phyloP scores from a whole-genome alignment of 2,888 invertebrate genomes.

The Apodemia mormo region DNA sequence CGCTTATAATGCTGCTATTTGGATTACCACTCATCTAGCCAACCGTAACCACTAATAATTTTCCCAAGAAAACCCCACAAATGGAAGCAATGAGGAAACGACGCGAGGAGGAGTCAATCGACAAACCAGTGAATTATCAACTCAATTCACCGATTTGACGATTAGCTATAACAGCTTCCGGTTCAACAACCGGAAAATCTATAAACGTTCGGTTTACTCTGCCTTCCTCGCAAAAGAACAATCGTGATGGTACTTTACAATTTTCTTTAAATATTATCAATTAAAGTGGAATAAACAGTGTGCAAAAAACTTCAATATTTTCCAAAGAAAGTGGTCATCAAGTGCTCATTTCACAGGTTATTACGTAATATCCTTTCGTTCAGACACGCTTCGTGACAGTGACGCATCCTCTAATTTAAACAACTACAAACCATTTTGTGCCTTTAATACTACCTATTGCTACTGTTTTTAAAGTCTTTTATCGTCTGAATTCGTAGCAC shows the following conservation, averaged over 20 bases:
- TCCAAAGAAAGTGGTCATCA: constrained; percentile 59
- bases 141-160: too few relatives aligned
- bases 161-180: too few relatives aligned
- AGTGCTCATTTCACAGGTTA: constrained; percentile 71
- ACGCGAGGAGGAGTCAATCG: too few relatives aligned
- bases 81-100: too few relatives aligned
- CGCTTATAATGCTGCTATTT: too few relatives aligned
- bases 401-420: constrained; percentile 74
- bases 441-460: constrained; percentile 28
- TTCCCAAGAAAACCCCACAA: too few relatives aligned
- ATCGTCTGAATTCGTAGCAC: constrained; percentile 38
- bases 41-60: too few relatives aligned
- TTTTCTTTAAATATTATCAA: not conserved
- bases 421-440: constrained; percentile 47
- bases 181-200: too few relatives aligned
- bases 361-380: constrained; percentile 61
- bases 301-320: not conserved
- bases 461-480: constrained; percentile 45
- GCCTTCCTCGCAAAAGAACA: too few relatives aligned
- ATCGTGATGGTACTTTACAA: not conserved
- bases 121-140: too few relatives aligned
- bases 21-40: too few relatives aligned
- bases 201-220: too few relatives aligned
- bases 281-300: not conserved
- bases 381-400: constrained; percentile 58